A percentile compares a stretch with the other conserved stretches of the same genome.
phyloP scores from a whole-genome alignment of 2,797 vertebrate genomes.

The Florisuga fusca region DNA sequence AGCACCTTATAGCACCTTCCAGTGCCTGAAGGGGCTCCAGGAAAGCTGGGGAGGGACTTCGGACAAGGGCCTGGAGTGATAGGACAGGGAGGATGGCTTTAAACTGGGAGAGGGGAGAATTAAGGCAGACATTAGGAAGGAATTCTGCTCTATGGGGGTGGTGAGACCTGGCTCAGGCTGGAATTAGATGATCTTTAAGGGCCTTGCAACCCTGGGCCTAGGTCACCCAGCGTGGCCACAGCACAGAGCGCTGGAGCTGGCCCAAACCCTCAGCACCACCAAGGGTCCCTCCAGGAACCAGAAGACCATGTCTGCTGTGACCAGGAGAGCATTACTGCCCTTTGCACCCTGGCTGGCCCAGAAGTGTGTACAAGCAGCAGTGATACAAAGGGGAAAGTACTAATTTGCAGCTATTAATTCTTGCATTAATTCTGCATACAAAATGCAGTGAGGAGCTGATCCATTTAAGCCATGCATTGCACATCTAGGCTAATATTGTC shows the following conservation, averaged over 20 bases:
- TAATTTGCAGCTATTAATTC: neutral
- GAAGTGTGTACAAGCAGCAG: neutral
- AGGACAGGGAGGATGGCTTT: too few species aligned
- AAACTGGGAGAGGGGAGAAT: too few species aligned
- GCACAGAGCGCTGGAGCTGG: neutral
- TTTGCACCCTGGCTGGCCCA: neutral
- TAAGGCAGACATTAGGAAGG: too few species aligned
- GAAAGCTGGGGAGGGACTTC: too few species aligned
- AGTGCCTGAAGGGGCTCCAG: too few species aligned
- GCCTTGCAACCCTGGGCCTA: neutral
- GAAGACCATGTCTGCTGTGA: neutral
- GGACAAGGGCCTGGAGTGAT: too few species aligned
- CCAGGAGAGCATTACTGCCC: neutral
- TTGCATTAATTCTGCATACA: neutral
- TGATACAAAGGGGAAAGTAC: neutral
- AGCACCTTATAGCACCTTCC: too few species aligned
- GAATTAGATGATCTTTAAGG: too few species aligned
- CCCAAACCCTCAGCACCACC: neutral
- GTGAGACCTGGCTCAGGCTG: too few species aligned
- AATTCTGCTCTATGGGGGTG: too few species aligned
- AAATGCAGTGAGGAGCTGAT: neutral
- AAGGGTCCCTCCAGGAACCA: neutral
- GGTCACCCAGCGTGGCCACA: accelerated
- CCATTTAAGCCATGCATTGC: accelerated
- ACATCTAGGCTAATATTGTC: neutral